Evolutionary conservation across 92 coral and sea anemone species (phyloP).

Genomic region (Heliopora coerulea): DNA sequence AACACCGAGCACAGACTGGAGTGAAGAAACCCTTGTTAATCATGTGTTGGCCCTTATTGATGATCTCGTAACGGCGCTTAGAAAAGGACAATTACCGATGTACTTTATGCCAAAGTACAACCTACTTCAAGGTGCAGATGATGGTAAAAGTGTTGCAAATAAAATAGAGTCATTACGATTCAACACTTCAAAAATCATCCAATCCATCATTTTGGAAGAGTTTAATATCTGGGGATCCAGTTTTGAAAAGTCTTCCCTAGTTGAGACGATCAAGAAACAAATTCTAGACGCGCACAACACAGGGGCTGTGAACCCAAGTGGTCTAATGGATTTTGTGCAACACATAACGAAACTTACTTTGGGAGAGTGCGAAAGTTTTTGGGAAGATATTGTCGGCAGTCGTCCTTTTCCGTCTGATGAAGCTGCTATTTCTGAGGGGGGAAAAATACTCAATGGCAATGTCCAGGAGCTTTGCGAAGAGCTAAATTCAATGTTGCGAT

Average conservation of each 20-base stretch:
- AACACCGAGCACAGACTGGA: slow-evolving; percentile 34
- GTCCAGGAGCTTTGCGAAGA: background rate
- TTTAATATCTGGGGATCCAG: background rate
- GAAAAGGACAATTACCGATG: slow-evolving; percentile 35
- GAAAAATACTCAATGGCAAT: background rate
- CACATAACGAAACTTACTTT: background rate
- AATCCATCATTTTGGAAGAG: background rate
- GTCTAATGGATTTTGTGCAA: background rate
- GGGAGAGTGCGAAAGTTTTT: background rate
- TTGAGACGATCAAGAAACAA: background rate
- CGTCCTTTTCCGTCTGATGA: background rate
- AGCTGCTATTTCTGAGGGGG: background rate
- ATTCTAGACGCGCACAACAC: background rate
- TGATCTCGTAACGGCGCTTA: slow-evolving; percentile 19
- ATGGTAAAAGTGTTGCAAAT: slow-evolving; percentile 1
- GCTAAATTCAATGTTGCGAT: background rate
- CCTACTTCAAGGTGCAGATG: slow-evolving; percentile 9
- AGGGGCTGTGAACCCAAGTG: background rate
- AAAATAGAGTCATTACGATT: background rate
- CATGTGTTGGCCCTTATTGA: slow-evolving; percentile 31
- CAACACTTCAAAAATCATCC: background rate
- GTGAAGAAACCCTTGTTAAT: slow-evolving; percentile 9
- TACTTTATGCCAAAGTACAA: slow-evolving; percentile 54
- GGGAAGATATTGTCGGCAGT: background rate
- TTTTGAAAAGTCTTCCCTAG: background rate